Evolutionary conservation across 1,140 invertebrate species (phyloP), one percentile per base, ranked within the genome.

Genomic region (Zaprionus tsacasi): DNA sequence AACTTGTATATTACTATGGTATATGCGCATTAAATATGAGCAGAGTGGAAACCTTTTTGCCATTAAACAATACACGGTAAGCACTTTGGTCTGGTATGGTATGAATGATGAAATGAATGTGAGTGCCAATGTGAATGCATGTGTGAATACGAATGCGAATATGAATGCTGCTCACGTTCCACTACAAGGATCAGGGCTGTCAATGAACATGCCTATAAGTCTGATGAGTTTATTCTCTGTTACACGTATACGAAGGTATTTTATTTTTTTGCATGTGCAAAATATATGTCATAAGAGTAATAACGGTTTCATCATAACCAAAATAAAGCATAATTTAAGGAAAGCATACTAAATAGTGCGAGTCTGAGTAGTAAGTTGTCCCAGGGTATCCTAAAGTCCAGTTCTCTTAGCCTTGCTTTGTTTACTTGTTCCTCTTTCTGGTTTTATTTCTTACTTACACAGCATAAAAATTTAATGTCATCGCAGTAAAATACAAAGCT

Each of bases 191-290:
- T 70, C 66, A 70, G 52, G 57, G 58, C 35, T 64, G 60, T 60
- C 73, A 71, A 76, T 76, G 56, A 66, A 55, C 72, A 64, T 21
- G 68, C 60, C 61, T 61, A 76, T 76, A 71, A 66, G 73, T 76
- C 60, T 71, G 73, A 76, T 76, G 73, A 71, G 68, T 60, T 71
- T 15, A 54, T 64, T 64, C 48, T 56, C 54, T 15, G 40, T 45
- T 45, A 15, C 40, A 45, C n/a, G 7, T 45, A 45, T 15, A 8
- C 7, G 7, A 45, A 45, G 40, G n/a, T 45, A 8, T 45, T 15
- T 45, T 15, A 15, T 15, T 45, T 45, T 45, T 45, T 45, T 45
- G 40, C 40, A 45, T 45, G n/a, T 45, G 40, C 7, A 10, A 45
- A 15, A 17, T 40, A 2, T 40, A n/a, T n/a, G 13, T 40, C 0